These are phyloP conservation scores for Axis porcinus DNA, from an alignment of 2,113 vertebrate species.

Conservation along the genomic window DNA sequence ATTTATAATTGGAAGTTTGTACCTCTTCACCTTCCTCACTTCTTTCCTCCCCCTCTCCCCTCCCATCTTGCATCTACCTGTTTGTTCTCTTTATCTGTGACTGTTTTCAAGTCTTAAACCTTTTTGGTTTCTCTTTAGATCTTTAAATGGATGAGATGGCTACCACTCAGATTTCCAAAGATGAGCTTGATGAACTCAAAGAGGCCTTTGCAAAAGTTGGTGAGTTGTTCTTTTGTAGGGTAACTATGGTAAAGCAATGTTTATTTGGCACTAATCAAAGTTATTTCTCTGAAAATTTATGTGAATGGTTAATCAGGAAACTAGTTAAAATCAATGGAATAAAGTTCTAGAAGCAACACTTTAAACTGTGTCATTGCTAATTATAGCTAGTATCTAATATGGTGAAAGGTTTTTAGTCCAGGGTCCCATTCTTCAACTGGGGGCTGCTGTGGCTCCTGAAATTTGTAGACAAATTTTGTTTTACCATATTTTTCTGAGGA, in stretches of 20 bases:
- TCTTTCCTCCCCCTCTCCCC: not conserved
- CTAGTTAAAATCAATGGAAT: not conserved
- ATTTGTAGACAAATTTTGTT: not conserved
- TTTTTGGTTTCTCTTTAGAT: slow-evolving; percentile 68
- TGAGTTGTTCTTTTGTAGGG: slow-evolving; percentile 79
- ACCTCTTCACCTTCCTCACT: not conserved
- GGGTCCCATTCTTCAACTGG: not conserved
- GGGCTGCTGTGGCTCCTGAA: not conserved
- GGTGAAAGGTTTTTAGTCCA: not conserved
- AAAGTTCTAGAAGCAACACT: not conserved
- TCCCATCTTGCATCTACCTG: not conserved
- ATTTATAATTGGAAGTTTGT: not conserved
- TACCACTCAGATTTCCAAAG: slow-evolving; percentile 90
- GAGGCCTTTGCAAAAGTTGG: slow-evolving; percentile 93
- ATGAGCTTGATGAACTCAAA: slow-evolving; percentile 93
- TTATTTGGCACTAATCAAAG: slow-evolving; percentile 13
- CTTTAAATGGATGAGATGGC: slow-evolving; percentile 87
- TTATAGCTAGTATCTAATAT: not conserved
- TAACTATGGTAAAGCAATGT: not conserved
- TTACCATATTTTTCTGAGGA: slow-evolving; percentile 22
- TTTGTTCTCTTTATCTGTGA: not conserved
- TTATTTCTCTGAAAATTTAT: slow-evolving; percentile 1
- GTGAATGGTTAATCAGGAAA: not conserved
- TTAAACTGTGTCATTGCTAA: slow-evolving; percentile 5
- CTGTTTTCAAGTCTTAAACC: not conserved